Evolutionary conservation across 2,888 invertebrate genomes (phyloP), one percentile per base, ranked within the genome.

Genomic region (Orthosia cruda): DNA sequence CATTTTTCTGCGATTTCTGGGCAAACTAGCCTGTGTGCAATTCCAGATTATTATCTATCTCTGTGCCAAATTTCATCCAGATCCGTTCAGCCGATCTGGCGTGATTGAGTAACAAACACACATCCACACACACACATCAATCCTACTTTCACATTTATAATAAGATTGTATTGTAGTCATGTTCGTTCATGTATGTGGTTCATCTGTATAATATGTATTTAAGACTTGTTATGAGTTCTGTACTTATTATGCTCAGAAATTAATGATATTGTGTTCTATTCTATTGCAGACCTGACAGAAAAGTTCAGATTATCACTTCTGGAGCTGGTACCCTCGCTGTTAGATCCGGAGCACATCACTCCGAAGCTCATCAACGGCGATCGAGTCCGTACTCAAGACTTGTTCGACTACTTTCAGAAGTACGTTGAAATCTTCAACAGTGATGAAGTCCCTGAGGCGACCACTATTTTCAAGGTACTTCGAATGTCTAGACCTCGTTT

Each of bases 391-490:
- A 98, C 98, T 45, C 97, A 98, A 85, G 99, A 99, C 94, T 97
- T 99, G 83, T 97, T 99, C 78, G 98, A 99, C 92, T 99, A 99
- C 96, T 99, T 99, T 95, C 99, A 99, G 94, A 98, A 99, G n/a
- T 99, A 99, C 92, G 98, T 99, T 94, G 98, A 98, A 92, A 98
- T 99, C 89, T 99, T 99, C 95, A 99, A 99, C 94, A 99, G 99
- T 57, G 98, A 99, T 90, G 99, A 99, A 91, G 96, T 99, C 83
- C 99, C 99, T 0, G 99, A 99, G 95, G 99, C 99, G 0, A 99
- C 99, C 94, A 99, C 99, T 75, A 99, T 99, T 98, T 97, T 99
- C 87, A 98, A 99, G 97, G 77, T 77, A 76, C 16, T 59, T 47
- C n/a, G 47, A 32, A 40, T 55, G 2, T 32, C 4, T 50, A 23